Conservation (phyloP, 2,113 vertebrate genomes). For the Phalacrocorax aristotelis region DNA sequence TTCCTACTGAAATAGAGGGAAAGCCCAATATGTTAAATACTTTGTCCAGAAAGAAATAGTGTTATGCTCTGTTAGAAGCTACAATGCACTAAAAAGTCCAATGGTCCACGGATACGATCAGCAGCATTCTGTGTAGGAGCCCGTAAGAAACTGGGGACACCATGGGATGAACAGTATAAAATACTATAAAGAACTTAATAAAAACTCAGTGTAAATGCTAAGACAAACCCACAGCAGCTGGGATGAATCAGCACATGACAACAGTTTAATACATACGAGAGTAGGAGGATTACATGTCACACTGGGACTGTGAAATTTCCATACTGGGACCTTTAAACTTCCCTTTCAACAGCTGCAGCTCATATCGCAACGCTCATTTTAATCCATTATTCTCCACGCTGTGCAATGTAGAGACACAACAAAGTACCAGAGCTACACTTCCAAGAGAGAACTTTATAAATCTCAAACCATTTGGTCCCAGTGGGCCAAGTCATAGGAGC, state of each 20-base stretch:
- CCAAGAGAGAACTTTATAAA: neutral
- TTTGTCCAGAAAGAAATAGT: neutral
- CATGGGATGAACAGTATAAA: neutral
- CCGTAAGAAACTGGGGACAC: neutral
- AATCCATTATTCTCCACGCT: neutral
- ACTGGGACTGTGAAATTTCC: neutral
- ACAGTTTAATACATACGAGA: neutral
- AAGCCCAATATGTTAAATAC: neutral
- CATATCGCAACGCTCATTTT: rapidly evolving
- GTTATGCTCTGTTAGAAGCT: neutral
- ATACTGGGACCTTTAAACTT: neutral
- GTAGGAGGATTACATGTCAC: neutral
- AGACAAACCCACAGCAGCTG: neutral
- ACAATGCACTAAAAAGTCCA: neutral
- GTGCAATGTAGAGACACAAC: neutral
- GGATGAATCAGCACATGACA: rapidly evolving
- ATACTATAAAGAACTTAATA: neutral
- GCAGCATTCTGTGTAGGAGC: neutral
- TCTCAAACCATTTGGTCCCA: neutral
- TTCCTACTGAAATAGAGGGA: neutral
- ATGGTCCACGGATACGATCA: neutral
- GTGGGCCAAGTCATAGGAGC: neutral
- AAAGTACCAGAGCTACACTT: neutral
- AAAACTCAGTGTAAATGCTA: too few species aligned
- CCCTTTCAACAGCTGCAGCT: neutral